Evolutionary conservation across 2,888 invertebrate genomes (phyloP), one percentile per base, ranked within the genome.

Genomic region (Campoplex capitator): DNA sequence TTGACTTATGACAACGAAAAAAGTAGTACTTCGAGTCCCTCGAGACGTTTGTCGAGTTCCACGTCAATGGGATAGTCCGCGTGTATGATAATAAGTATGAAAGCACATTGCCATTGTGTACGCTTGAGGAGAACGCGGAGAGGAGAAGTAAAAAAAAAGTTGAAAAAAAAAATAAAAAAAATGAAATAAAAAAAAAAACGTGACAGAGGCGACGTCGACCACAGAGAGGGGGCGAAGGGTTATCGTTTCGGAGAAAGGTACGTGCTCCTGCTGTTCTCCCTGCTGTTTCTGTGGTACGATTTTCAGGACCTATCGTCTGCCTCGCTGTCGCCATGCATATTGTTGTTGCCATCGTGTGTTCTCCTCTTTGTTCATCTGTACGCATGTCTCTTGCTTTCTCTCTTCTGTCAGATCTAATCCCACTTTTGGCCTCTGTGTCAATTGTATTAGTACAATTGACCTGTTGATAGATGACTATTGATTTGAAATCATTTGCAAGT

Each of bases 181-280:
- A 38, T 6, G 62, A 62, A 71, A 48, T 23, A 42, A 54, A 28
- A 73, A 28, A 73, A 79, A 56, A 77, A 73, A 75, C 71, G 65
- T 75, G 83, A 86, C 78, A 79, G 38, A 54, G 77, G 51, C 77
- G 84, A 86, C 82, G 78, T 79, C 80, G 82, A 86, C 83, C 83
- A 90, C 91, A 90, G 88, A 88, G 87, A 83, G 71, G 89, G 86
- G 85, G 88, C 88, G 86, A 88, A 89, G 91, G 91, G 90, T 92
- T 92, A 92, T 92, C 92, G 91, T 93, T 91, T 91, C 90, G 90
- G 90, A 90, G 91, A 91, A 92, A 88, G 88, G 86, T 88, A 86
- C 86, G 87, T 84, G 85, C 85, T 85, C 81, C 77, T 84, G 82
- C 80, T 83, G 84, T 86, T 84, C 65, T 68, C 70, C 23, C 68